These are phyloP conservation scores for Raphicerus campestris DNA, from an alignment of 2,113 vertebrate species.

Conservation along the genomic window DNA sequence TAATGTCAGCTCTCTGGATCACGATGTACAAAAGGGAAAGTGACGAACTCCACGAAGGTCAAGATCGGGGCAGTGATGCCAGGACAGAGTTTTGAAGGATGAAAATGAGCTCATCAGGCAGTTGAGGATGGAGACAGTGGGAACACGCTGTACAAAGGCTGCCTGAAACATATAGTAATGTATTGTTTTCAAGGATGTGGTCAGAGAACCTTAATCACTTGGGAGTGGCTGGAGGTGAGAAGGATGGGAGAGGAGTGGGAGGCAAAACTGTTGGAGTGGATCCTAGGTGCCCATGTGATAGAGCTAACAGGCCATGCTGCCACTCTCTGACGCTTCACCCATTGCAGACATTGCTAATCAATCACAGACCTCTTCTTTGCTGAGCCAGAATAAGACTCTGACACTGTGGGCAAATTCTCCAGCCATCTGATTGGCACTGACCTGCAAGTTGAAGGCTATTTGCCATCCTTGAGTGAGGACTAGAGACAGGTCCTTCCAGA, in stretches of 20 bases:
- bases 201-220: not conserved
- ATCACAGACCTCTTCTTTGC: not conserved
- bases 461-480: not conserved
- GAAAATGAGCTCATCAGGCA: not conserved
- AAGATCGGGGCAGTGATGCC: not conserved
- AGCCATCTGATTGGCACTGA: not conserved
- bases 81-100: not conserved
- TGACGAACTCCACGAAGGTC: fast-evolving
- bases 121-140: not conserved
- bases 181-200: not conserved
- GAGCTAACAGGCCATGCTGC: not conserved
- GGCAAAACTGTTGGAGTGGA: not conserved
- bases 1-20: not conserved
- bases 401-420: not conserved
- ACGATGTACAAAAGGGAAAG: not conserved
- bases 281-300: not conserved
- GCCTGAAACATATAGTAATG: fast-evolving
- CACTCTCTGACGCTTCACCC: not conserved
- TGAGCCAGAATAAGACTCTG: not conserved
- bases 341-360: not conserved
- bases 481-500: not conserved
- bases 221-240: not conserved
- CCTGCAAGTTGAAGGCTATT: not conserved
- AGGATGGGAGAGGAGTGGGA: not conserved
- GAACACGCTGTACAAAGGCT: not conserved